phyloP scores from a whole-genome alignment of 2,797 vertebrate species.

The Distichodus sexfasciatus region DNA sequence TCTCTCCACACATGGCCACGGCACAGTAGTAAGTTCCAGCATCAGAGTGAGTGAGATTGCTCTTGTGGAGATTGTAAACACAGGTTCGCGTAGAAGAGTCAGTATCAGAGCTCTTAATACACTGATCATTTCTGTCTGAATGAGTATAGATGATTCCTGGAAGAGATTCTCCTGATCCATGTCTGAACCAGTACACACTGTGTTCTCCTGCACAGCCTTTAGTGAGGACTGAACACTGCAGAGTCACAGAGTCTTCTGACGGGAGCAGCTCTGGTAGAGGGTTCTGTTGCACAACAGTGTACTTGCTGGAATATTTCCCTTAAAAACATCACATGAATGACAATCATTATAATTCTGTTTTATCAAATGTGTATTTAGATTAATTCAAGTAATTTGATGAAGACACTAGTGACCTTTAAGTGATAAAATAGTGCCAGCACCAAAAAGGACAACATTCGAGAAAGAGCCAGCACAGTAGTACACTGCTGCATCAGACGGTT shows the following conservation, averaged over 20 bases:
- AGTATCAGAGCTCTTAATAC: constrained; percentile 16
- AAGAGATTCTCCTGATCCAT: constrained; percentile 36
- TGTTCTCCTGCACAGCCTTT: constrained; percentile 34
- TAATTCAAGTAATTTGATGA: neutral
- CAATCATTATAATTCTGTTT: neutral
- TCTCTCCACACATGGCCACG: constrained; percentile 30
- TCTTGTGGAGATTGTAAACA: constrained; percentile 13
- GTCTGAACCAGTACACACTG: constrained; percentile 45
- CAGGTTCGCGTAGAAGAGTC: constrained; percentile 12
- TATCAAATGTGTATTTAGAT: neutral
- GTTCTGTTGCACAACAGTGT: constrained; percentile 11
- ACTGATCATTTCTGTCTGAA: constrained; percentile 24
- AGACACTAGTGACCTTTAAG: constrained; percentile 6
- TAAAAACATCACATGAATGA: neutral
- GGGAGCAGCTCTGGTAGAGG: neutral
- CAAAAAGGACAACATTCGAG: constrained; percentile 7
- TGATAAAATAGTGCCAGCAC: constrained; percentile 11
- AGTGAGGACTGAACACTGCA: constrained; percentile 34
- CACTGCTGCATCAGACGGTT: constrained; percentile 13
- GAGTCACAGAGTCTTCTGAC: constrained; percentile 26
- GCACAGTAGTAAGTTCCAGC: constrained; percentile 30
- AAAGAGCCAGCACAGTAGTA: constrained; percentile 27
- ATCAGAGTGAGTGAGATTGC: neutral
- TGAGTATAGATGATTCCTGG: constrained; percentile 37
- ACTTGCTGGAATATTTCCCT: constrained; percentile 8